Percentiles rank a stretch among this genome's conserved stretches.
Conservation (phyloP, 2,113 vertebrate species). For the Ahaetulla prasina region DNA sequence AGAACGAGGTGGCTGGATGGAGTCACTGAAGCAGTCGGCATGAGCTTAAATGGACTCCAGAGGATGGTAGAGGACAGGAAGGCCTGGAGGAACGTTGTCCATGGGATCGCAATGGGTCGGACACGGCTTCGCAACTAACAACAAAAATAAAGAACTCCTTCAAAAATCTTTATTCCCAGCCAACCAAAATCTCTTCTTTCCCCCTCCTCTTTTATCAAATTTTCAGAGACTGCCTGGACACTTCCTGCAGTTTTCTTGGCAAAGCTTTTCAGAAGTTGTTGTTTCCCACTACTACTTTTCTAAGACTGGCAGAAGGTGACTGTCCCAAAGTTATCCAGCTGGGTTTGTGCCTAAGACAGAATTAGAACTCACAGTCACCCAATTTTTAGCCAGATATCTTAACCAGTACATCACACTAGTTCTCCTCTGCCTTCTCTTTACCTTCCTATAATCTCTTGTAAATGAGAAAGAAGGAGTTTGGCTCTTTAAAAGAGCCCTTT, state of each 20-base stretch:
- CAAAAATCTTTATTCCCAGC: not conserved
- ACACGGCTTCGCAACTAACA: no score
- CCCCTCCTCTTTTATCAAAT: not conserved
- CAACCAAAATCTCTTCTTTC: constrained; percentile 14
- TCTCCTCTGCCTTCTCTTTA: not conserved
- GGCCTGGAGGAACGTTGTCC: no score
- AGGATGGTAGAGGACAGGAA: no score
- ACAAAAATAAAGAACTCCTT: not conserved
- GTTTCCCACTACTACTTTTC: not conserved
- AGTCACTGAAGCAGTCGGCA: no score
- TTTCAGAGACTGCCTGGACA: not conserved
- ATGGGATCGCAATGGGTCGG: no score
- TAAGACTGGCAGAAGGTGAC: not conserved
- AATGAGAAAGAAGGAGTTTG: constrained; percentile 34
- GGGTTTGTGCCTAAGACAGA: not conserved
- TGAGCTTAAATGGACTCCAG: no score
- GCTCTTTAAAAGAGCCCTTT: constrained; percentile 60
- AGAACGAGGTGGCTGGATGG: no score
- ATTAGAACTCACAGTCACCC: not conserved
- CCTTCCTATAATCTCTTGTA: constrained; percentile 29
- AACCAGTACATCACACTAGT: not conserved
- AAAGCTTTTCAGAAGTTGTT: not conserved
- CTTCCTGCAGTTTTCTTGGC: not conserved
- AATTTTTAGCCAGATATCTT: not conserved
- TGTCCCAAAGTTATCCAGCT: not conserved